These are phyloP conservation scores for Coregonus suidteri DNA, from an alignment of 2,797 vertebrate species.

Conservation along the genomic window DNA sequence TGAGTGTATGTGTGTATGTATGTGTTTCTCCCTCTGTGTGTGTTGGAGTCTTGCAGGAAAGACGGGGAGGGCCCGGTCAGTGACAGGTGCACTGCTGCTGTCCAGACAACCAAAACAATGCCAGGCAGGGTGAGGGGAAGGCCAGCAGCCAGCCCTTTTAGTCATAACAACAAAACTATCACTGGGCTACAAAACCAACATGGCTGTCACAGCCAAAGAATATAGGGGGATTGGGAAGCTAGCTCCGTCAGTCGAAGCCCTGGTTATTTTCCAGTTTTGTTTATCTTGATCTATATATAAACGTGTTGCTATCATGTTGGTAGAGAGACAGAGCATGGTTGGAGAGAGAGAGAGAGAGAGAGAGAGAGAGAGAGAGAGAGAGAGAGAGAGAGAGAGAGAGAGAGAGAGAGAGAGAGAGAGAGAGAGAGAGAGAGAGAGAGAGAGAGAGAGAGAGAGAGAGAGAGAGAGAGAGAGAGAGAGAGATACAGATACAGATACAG, in stretches of 20 bases:
- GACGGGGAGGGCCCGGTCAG: constrained; percentile 60
- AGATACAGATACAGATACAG: too few species aligned
- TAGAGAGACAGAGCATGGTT: neutral
- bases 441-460: neutral
- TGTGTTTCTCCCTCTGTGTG: constrained; percentile 55
- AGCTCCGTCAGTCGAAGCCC: constrained; percentile 1
- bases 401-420: too few species aligned
- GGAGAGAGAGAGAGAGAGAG: neutral
- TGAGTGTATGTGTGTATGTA: constrained; percentile 30
- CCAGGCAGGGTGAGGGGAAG: constrained; percentile 42
- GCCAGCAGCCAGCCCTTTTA: constrained; percentile 42
- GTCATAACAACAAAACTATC: constrained; percentile 11
- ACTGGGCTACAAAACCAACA: neutral
- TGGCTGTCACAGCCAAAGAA: neutral
- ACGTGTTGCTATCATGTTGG: neutral
- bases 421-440: too few species aligned
- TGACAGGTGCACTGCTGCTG: constrained; percentile 57
- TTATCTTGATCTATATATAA: constrained; percentile 11
- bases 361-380: neutral
- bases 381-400: constrained; percentile 20
- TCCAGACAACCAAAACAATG: constrained; percentile 73
- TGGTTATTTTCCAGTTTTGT: constrained; percentile 8
- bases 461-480: neutral
- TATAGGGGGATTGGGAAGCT: neutral
- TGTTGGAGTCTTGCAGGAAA: constrained; percentile 43